Evolutionary conservation across 2,888 invertebrate species (phyloP).

Genomic region (Platypus cylindrus): DNA sequence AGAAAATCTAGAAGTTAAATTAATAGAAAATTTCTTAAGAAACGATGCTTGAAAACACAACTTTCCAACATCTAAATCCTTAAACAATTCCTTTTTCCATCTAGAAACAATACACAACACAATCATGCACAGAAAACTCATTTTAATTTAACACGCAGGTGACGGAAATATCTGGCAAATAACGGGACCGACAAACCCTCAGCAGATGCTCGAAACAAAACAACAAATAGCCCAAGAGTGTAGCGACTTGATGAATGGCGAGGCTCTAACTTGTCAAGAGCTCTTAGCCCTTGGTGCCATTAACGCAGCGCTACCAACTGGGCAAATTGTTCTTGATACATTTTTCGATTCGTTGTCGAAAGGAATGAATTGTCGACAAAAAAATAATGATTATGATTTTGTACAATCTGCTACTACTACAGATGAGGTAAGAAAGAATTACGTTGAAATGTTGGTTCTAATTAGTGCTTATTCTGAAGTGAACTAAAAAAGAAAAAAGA

Average conservation of each 20-base stretch:
- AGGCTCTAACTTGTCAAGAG: conserved; percentile 76
- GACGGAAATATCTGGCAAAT: conserved; percentile 60
- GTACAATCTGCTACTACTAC: conserved; percentile 8
- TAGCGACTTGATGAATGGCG: conserved; percentile 46
- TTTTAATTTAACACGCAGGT: conserved; percentile 31
- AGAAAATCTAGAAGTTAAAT: not conserved
- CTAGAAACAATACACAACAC: too few relatives aligned
- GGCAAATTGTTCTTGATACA: conserved; percentile 69
- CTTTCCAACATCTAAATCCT: too few relatives aligned
- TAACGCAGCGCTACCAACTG: conserved; percentile 81
- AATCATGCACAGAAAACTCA: too few relatives aligned
- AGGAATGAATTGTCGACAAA: conserved; percentile 35
- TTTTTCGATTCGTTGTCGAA: conserved; percentile 71
- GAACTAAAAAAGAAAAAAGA: too few relatives aligned
- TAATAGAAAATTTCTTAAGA: not conserved
- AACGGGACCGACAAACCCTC: conserved; percentile 27
- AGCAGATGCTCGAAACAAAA: conserved; percentile 25
- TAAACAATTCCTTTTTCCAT: too few relatives aligned
- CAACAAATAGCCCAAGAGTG: conserved; percentile 40
- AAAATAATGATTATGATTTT: conserved; percentile 23
- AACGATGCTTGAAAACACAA: too few relatives aligned
- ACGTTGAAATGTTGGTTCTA: too few relatives aligned
- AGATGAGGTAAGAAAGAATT: conserved; percentile 12
- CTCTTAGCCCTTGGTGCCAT: conserved; percentile 84
- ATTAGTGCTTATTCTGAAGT: too few relatives aligned